A percentile compares a stretch with the other conserved stretches of the same genome.
Conservation (phyloP, 2,113 vertebrate genomes). For the Crotalus horridus region DNA sequence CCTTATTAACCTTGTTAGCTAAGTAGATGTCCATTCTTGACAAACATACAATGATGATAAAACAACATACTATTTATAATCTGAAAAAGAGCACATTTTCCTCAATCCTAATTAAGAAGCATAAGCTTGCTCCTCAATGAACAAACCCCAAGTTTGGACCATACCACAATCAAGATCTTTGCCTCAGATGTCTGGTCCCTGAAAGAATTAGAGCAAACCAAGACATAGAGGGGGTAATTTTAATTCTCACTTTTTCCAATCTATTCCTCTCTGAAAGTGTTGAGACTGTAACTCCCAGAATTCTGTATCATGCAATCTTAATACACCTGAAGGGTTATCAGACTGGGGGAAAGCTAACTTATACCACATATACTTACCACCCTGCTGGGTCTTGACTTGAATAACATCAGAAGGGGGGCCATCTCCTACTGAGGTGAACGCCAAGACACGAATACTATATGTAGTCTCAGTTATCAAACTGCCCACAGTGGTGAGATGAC, state of each 20-base stretch:
- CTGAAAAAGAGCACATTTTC: not conserved
- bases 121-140: not conserved
- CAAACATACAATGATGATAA: not conserved
- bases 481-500: conserved; percentile 86
- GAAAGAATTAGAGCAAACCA: not conserved
- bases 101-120: not conserved
- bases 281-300: not conserved
- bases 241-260: not conserved
- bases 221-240: fast-evolving
- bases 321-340: not conserved
- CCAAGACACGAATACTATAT: conserved; percentile 88
- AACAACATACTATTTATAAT: not conserved
- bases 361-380: conserved; percentile 75
- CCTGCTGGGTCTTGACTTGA: conserved; percentile 93
- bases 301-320: not conserved
- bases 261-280: not conserved
- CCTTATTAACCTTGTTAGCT: not conserved
- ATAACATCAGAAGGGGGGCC: conserved; percentile 89
- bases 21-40: not conserved
- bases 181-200: not conserved
- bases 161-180: not conserved
- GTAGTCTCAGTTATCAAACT: conserved; percentile 85
- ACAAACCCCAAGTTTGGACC: not conserved
- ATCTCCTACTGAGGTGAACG: conserved; percentile 90
- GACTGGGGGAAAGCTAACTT: not conserved